Evolutionary conservation across 2,113 vertebrate species (phyloP).

Genomic region (Mionectes macconnelli): DNA sequence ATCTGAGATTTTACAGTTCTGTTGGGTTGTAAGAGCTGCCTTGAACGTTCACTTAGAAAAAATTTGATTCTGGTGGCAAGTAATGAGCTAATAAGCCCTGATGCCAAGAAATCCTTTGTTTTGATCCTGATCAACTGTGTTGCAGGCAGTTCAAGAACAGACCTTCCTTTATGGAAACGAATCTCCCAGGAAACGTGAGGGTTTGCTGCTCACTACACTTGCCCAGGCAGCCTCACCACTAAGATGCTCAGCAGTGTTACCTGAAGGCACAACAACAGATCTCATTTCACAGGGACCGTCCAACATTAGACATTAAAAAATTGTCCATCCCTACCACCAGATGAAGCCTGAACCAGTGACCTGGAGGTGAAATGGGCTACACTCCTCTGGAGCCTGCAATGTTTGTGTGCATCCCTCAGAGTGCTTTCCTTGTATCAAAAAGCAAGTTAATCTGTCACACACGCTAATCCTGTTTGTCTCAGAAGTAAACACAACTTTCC

Average conservation of each 20-base stretch:
- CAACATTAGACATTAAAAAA: neutral
- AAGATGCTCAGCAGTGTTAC: neutral
- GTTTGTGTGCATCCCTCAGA: neutral
- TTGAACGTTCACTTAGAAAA: neutral
- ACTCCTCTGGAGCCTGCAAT: neutral
- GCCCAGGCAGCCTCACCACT: neutral
- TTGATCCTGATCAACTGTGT: neutral
- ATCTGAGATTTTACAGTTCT: neutral
- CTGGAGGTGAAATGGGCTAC: neutral
- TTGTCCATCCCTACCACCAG: neutral
- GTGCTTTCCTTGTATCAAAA: neutral
- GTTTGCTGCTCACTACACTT: neutral
- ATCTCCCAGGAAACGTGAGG: neutral
- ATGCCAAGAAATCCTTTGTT: neutral
- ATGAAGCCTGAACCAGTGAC: neutral
- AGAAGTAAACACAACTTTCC: neutral
- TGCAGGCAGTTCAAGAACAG: neutral
- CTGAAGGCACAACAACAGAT: neutral
- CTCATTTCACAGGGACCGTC: neutral
- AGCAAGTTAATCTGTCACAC: conserved; percentile 14
- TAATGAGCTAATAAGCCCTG: neutral
- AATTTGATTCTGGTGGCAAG: neutral
- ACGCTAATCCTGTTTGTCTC: neutral
- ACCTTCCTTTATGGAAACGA: neutral
- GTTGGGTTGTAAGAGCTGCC: neutral